phyloP scores from a whole-genome alignment of 92 coral and sea anemone genomes.

The Muricea muricata region DNA sequence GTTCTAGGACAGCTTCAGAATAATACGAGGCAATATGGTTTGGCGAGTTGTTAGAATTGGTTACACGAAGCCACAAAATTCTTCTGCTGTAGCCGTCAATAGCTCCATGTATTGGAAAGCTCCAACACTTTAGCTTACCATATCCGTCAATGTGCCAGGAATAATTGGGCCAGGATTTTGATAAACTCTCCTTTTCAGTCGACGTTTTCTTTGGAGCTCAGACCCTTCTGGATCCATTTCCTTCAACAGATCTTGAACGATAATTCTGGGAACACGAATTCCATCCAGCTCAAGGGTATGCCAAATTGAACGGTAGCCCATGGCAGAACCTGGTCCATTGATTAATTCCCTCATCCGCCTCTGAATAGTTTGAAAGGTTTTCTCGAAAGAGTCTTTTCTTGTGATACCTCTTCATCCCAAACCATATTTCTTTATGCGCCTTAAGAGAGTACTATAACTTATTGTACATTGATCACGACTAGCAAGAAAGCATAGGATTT shows the following conservation, averaged over 20 bases:
- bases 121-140: not conserved
- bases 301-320: conserved; percentile 70
- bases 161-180: conserved; percentile 51
- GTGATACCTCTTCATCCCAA: conserved; percentile 46
- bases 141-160: conserved; percentile 17
- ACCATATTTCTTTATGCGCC: conserved; percentile 55
- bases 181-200: conserved; percentile 44
- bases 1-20: not conserved
- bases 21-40: not conserved
- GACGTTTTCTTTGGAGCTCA: not conserved
- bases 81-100: conserved; percentile 60
- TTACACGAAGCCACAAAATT: conserved; percentile 16
- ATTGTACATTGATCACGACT: conserved; percentile 50
- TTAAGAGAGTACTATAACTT: conserved; percentile 53
- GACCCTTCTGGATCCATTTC: conserved; percentile 46
- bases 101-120: conserved; percentile 2
- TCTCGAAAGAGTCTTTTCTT: conserved; percentile 41
- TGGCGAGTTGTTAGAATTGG: conserved; percentile 16
- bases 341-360: conserved; percentile 59
- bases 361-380: conserved; percentile 43
- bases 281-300: conserved; percentile 72
- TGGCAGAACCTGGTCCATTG: conserved; percentile 51
- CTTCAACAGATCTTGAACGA: conserved; percentile 67
- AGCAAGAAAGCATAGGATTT: conserved; percentile 67
- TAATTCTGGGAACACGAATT: conserved; percentile 51